phyloP scores from a whole-genome alignment of 1,140 invertebrate genomes.

The Musca vetustissima region DNA sequence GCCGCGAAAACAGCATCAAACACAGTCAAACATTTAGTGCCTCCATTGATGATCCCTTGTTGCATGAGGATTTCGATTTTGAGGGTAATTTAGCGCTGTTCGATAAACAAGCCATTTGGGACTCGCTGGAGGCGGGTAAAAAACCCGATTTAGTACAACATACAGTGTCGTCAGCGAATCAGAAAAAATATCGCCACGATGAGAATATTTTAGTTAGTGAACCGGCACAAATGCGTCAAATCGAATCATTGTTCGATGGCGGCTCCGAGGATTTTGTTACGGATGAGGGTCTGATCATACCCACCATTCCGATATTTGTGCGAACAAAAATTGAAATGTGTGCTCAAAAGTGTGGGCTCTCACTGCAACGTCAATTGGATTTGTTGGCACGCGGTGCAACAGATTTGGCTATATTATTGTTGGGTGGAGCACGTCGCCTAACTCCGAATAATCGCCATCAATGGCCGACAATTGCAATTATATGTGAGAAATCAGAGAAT shows the following conservation, averaged over 20 bases:
- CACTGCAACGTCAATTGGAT: slow-evolving; percentile 70
- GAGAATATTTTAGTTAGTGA: slow-evolving; percentile 78
- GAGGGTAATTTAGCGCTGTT: slow-evolving; percentile 90
- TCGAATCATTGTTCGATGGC: slow-evolving; percentile 62
- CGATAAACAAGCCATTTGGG: slow-evolving; percentile 80
- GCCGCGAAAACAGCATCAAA: slow-evolving; percentile 43
- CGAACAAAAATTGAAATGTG: slow-evolving; percentile 67
- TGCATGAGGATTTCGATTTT: slow-evolving; percentile 85
- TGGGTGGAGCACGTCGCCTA: slow-evolving; percentile 73
- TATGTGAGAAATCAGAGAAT: slow-evolving; percentile 61
- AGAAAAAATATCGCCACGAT: slow-evolving; percentile 68
- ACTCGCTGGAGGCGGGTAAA: slow-evolving; percentile 66
- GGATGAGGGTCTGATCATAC: slow-evolving; percentile 77
- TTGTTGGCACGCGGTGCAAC: slow-evolving; percentile 74
- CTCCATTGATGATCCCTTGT: slow-evolving; percentile 57
- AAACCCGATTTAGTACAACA: slow-evolving; percentile 65
- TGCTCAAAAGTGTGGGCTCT: slow-evolving; percentile 69
- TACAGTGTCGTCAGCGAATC: slow-evolving; percentile 26
- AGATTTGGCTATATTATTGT: slow-evolving; percentile 75
- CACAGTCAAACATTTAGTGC: slow-evolving; percentile 57
- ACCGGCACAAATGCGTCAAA: slow-evolving; percentile 69
- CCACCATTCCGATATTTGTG: slow-evolving; percentile 69
- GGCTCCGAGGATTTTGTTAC: slow-evolving; percentile 74
- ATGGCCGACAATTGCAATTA: slow-evolving; percentile 72
- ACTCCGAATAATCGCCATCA: slow-evolving; percentile 83